Evolutionary conservation across 2,113 vertebrate genomes (phyloP), one percentile per base, ranked within the genome.

Genomic region (Petroica traversi): DNA sequence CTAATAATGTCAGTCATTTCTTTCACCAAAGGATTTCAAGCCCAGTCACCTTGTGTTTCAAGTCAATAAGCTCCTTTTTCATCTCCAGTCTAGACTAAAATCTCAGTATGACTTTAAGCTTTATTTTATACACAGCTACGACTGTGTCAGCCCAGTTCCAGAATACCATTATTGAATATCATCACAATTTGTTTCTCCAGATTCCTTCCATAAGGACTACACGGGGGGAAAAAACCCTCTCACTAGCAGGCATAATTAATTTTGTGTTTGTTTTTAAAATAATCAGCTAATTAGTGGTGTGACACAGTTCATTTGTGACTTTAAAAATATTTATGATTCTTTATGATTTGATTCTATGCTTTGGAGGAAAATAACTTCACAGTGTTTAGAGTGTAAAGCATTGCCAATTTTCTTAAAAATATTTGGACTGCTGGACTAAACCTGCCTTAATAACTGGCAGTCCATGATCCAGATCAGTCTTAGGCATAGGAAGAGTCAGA

Each of bases 241-340:
- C 87, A 64, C 92, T 94, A 95, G 71, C 78, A 79, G 75, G 82
- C 95, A 95, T 96, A 97, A 97, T 96, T 96, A 97, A 95, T 96
- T 95, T 97, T 94, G 58, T 97, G 96, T 97, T 97, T 97, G 96
- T 96, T 97, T 97, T 97, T 96, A 93, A 97, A 96, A 96, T 90
- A 96, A 93, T 94, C 88, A 97, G 90, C 85, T 97, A 97, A 97
- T 97, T 97, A 97, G 88, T 94, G 55, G 94, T 93, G 96, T 96
- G 88, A 96, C 94, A 97, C 86, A 97, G 96, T 97, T 96, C 95
- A 95, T 93, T 95, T 93, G 79, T 95, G 92, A 94, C 79, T 97
- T 97, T 94, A 97, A 96, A 97, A 97, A 97, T 97, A 97, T 97
- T 97, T 97, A 97, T 92, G 85, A 95, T 94, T 93, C 94, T 96